These are phyloP conservation scores for Anthonomus grandis DNA, from an alignment of 1,140 invertebrate genomes.

Conservation along the genomic window DNA sequence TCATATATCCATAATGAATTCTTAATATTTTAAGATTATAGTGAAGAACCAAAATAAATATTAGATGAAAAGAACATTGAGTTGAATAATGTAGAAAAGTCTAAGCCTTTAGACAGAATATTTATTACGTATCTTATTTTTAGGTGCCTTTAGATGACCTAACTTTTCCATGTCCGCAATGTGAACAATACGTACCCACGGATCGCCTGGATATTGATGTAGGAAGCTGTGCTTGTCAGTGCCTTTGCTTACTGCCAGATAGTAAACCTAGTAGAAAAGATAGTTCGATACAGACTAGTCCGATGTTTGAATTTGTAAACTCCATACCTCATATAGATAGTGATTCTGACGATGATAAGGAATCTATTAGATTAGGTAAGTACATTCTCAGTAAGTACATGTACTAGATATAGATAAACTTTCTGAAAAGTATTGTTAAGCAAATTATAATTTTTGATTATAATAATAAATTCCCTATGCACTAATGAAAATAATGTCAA, in stretches of 20 bases:
- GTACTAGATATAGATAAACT: too few species aligned
- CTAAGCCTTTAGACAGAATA: too few species aligned
- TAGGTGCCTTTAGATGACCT: constrained; percentile 60
- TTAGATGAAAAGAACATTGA: too few species aligned
- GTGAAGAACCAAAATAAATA: too few species aligned
- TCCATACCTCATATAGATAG: constrained; percentile 70
- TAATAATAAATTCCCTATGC: too few species aligned
- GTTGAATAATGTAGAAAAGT: too few species aligned
- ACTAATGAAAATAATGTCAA: too few species aligned
- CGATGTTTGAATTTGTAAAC: constrained; percentile 63
- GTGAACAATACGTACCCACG: constrained; percentile 51
- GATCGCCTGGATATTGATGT: constrained; percentile 36
- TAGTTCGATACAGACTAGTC: constrained; percentile 51
- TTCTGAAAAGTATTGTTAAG: too few species aligned
- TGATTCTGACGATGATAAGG: constrained; percentile 63
- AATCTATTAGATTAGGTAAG: constrained; percentile 47
- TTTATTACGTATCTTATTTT: constrained; percentile 12
- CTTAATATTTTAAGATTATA: too few species aligned
- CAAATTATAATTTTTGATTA: too few species aligned
- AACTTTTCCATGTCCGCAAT: constrained; percentile 58
- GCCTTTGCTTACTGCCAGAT: constrained; percentile 37
- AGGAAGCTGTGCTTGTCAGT: constrained; percentile 44
- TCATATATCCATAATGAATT: too few species aligned
- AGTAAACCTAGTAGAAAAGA: constrained; percentile 41
- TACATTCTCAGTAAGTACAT: too few species aligned